Base-by-base conservation (phyloP, 2,888 invertebrate genomes). In the Rapana venosa region DNA sequence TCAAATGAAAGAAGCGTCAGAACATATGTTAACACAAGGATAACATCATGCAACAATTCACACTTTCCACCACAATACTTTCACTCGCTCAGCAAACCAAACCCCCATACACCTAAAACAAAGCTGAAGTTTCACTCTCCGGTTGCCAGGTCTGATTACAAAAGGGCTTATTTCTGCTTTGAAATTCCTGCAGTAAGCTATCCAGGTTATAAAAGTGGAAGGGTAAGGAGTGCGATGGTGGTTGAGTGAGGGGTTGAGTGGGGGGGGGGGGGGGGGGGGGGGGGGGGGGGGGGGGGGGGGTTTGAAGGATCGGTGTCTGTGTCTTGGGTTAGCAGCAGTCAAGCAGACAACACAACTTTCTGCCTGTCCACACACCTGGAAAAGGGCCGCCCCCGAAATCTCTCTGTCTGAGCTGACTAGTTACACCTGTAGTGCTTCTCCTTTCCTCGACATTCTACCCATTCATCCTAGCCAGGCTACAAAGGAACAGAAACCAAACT, bases 401-500 rank as follows among this genome's bases (percentile, higher is more conserved):
- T 47, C 81, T 36, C 36, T 47, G 36, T 36, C 47, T 20, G 32
- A 17, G 30, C 22, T 11, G 20, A 35, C 35, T 32, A 35, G 35
- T 15, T 17, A 47, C 66, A 58, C 86, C 32, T 66, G 86, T 58
- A 86, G 17, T 32, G 86, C 86, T 86, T 61, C 66, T 66, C 58
- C 77, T 26, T 35, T 17, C 32, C 61, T 47, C 11, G 56, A 86
- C 86, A 86, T 86, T 86, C 86, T 66, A 66, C 66, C 86, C 86
- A 66, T 86, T 86, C 86, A 86, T 74, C 36, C n/a, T 70, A 22
- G 47, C 87, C 87, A 13, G 17, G 15, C 87, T 74, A 66, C 74
- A 87, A 61, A 87, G 56, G 36, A 70, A 87, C 26, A 36, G 74
- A 87, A 87, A 87, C 87, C 74, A 70, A 74, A 87, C 61, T 87